phyloP scores from a whole-genome alignment of 2,113 vertebrate species.

The Picathartes gymnocephalus region DNA sequence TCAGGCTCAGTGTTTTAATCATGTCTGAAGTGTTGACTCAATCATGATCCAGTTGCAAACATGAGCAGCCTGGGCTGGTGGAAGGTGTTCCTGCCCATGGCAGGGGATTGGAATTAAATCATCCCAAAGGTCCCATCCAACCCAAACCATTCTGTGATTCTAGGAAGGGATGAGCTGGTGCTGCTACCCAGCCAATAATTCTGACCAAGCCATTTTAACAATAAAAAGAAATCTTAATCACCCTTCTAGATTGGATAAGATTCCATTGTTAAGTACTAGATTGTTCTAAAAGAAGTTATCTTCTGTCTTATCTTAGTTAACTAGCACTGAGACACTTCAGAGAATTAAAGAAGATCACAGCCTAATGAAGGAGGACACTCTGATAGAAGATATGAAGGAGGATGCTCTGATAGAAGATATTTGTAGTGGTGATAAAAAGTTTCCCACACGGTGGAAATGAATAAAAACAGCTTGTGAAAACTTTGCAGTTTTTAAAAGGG shows the following conservation, averaged over 20 bases:
- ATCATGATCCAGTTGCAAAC: background rate
- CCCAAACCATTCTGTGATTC: background rate
- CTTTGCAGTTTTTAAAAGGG: background rate
- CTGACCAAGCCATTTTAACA: conserved; percentile 38
- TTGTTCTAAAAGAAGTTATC: conserved; percentile 37
- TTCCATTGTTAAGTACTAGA: conserved; percentile 20
- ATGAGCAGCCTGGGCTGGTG: background rate
- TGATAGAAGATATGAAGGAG: background rate
- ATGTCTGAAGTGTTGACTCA: background rate
- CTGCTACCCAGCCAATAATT: background rate
- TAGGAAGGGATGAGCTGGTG: background rate
- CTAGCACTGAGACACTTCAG: background rate
- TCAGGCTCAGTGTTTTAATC: conserved; percentile 25
- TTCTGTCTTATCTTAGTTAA: background rate
- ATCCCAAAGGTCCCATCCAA: background rate
- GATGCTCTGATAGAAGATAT: background rate
- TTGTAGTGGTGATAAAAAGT: background rate
- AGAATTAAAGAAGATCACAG: background rate
- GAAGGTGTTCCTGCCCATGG: background rate
- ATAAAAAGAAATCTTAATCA: conserved; percentile 7
- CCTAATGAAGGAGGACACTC: background rate
- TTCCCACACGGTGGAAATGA: background rate
- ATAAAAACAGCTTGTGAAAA: background rate
- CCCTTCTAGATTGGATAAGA: background rate
- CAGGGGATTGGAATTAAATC: background rate